These are phyloP conservation scores for Troglohyphantes excavatus DNA, from an alignment of 2,888 invertebrate genomes.

Conservation along the genomic window DNA sequence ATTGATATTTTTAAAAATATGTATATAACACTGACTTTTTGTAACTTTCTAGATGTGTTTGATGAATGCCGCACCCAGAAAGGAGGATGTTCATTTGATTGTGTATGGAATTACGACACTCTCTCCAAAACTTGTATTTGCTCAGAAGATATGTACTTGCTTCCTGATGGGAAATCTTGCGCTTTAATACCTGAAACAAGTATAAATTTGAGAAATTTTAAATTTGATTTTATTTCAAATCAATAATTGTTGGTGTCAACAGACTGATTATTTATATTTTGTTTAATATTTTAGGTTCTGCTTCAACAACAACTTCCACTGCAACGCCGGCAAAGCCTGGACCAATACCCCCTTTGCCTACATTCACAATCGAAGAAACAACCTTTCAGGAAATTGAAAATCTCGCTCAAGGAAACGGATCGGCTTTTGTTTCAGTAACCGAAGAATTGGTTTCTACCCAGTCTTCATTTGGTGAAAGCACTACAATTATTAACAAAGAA, in stretches of 20 bases:
- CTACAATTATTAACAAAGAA: no score
- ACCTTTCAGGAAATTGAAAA: neutral
- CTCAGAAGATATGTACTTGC: slow-evolving; percentile 34
- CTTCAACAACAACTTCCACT: neutral
- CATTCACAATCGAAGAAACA: neutral
- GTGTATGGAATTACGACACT: slow-evolving; percentile 65
- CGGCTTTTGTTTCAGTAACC: neutral
- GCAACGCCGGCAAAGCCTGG: neutral
- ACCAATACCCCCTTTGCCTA: neutral
- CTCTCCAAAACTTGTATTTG: slow-evolving; percentile 60
- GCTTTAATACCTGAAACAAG: slow-evolving; percentile 25
- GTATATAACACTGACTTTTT: no score
- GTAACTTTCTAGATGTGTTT: slow-evolving; percentile 58
- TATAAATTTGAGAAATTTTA: neutral
- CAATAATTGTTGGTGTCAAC: neutral
- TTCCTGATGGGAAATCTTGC: slow-evolving; percentile 67
- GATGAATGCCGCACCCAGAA: slow-evolving; percentile 74
- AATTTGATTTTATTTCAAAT: neutral
- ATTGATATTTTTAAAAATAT: no score
- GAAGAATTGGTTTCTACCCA: neutral
- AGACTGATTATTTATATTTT: neutral
- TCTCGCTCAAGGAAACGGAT: neutral
- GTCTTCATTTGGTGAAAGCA: neutral
- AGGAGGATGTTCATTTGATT: slow-evolving; percentile 67
- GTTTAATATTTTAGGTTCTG: slow-evolving; percentile 5